Evolutionary conservation across 37 sponge, comb jelly and placozoan genomes (phyloP).

Genomic region (Mnemiopsis leidyi): DNA sequence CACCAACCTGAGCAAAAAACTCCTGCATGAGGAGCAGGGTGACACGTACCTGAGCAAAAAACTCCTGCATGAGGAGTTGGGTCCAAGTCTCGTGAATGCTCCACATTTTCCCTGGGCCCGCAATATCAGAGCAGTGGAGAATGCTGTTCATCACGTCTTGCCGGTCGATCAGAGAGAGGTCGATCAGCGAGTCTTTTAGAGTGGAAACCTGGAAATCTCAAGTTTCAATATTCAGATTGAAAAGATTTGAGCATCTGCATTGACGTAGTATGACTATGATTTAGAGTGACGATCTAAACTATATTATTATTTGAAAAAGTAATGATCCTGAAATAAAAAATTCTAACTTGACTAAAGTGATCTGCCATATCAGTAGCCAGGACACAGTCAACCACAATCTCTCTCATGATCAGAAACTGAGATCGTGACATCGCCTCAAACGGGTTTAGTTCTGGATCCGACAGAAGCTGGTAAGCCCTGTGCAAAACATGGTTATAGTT

Average conservation of each 20-base stretch:
- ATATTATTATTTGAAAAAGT: too few species aligned
- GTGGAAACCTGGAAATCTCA: neutral
- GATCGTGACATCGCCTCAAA: neutral
- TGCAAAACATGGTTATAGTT: too few species aligned
- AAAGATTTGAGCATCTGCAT: too few species aligned
- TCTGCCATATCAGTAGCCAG: conserved; percentile 89
- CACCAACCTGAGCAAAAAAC: conserved; percentile 86
- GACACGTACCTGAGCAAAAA: conserved; percentile 83
- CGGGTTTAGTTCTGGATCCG: conserved; percentile 27
- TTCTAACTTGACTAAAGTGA: conserved; percentile 81
- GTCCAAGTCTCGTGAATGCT: conserved; percentile 76
- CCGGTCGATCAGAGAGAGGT: conserved; percentile 66
- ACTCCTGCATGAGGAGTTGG: conserved; percentile 72
- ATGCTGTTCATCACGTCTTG: conserved; percentile 69
- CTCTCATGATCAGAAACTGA: conserved; percentile 65
- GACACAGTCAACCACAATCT: conserved; percentile 81
- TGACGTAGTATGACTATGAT: too few species aligned
- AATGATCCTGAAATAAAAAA: too few species aligned
- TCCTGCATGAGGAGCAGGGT: conserved; percentile 72
- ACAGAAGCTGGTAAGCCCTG: neutral
- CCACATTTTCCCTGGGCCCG: conserved; percentile 85
- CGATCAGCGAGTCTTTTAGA: neutral
- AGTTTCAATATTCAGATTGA: too few species aligned
- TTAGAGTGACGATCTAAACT: too few species aligned
- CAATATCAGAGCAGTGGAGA: conserved; percentile 83